Evolutionary conservation across 2,888 invertebrate species (phyloP), one percentile per base, ranked within the genome.

Genomic region (Meandrusa payeni): DNA sequence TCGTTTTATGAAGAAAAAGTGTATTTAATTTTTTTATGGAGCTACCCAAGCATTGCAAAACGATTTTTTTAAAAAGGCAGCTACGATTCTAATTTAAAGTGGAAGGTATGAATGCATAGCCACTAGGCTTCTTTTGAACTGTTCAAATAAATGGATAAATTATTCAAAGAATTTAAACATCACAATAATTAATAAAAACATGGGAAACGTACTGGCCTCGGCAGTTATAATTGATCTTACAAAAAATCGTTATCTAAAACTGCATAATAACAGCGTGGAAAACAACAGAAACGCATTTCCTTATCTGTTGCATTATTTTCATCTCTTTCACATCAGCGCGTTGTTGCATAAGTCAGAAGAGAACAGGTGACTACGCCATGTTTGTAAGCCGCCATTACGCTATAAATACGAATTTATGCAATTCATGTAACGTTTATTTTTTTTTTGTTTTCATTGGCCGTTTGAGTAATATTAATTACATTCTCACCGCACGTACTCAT

Each of bases 201-300:
- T n/a, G n/a, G n/a, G n/a, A n/a, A n/a, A n/a, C n/a, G n/a, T n/a
- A n/a, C n/a, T n/a, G n/a, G n/a, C n/a, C n/a, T n/a, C n/a, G n/a
- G n/a, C n/a, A n/a, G n/a, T n/a, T n/a, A n/a, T n/a, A n/a, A n/a
- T n/a, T n/a, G n/a, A n/a, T n/a, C n/a, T n/a, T n/a, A n/a, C n/a
- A 38, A 38, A 38, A 38, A 13, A 19, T 38, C 20, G 19, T 22
- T 3, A 9, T 12, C 7, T 20, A 12, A 33, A 41, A 33, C 33
- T 20, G 41, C 23, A 24, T 24, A 27, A 41, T 41, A 36, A 36
- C 23, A 34, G 10, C 23, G 28, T 23, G 11, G 27, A 34, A 42
- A 44, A 19, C 28, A 7, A 39, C 34, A 39, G 38, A 39, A 44
- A 27, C 27, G 6, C 19, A 13, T 43, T 43, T 32, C 27, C 44